Evolutionary conservation across 2,113 vertebrate species (phyloP).

Genomic region (Thamnophis sirtalis): DNA sequence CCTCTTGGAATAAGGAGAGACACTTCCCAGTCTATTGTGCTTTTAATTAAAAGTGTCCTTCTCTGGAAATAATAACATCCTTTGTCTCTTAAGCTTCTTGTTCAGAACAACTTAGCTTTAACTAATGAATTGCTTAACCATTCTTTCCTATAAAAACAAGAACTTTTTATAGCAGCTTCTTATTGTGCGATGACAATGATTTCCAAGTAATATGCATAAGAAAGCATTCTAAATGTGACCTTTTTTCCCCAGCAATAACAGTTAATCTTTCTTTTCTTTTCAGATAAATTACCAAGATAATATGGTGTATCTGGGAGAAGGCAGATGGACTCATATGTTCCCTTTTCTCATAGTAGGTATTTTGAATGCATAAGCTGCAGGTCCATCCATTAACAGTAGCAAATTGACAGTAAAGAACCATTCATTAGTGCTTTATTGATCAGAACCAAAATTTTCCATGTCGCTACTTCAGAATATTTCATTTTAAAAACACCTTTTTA

Average conservation of each 20-base stretch:
- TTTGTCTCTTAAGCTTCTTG: neutral
- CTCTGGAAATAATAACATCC: neutral
- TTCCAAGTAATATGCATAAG: neutral
- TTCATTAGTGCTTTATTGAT: neutral
- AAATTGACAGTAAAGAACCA: neutral
- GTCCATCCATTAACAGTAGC: neutral
- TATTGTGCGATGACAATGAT: neutral
- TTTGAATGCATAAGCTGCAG: neutral
- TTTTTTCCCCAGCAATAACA: conserved; percentile 23
- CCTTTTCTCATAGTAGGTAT: conserved; percentile 84
- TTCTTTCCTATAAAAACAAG: neutral
- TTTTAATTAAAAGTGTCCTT: neutral
- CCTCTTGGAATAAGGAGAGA: neutral
- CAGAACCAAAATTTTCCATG: neutral
- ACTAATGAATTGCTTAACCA: neutral
- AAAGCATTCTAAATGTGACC: neutral
- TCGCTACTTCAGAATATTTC: neutral
- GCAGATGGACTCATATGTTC: conserved; percentile 73
- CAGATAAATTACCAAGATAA: conserved; percentile 69
- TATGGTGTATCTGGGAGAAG: conserved; percentile 75
- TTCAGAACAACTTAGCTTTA: neutral
- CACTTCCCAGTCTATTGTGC: neutral
- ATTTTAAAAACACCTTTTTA: neutral
- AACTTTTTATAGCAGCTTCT: neutral
- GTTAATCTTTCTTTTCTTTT: conserved; percentile 50